Evolutionary conservation across 2,113 vertebrate genomes (phyloP), one percentile per base, ranked within the genome.

Genomic region (Colaptes auratus): DNA sequence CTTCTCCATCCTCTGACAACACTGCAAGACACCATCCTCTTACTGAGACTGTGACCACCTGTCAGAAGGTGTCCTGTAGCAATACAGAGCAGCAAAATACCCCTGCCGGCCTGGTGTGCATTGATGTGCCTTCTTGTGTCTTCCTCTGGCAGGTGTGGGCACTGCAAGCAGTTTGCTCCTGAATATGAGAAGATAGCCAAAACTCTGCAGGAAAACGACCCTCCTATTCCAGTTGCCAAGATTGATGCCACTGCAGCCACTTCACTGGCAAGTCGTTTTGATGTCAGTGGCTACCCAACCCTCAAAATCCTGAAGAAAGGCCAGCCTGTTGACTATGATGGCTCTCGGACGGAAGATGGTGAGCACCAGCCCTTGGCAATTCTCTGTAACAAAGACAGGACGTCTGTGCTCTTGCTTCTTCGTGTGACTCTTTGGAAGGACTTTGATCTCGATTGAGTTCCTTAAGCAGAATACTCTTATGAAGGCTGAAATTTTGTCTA

Each of bases 301-400:
- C 98, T 99, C 90, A 99, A 99, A 98, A 99, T 99, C 87, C 90
- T 99, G 53, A 99, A 99, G 93, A 99, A 99, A 27, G 99, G 99
- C 11, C 98, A 99, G 48, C 82, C 99, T 7, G 94, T 99, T 67
- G 99, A 99, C 88, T 99, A 99, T 4, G 99, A 99, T 0, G 99
- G 99, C 67, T 97, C 98, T n/a, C 97, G 99, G 61, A 98, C 98
- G 0, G 98, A 99, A 94, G 97, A 97, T 28, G 99, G 99, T 99
- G 95, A 97, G 97, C 4, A 27, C 9, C 12, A 11, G 17, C 44
- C 15, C 36, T 30, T 82, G 63, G 67, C 13, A 74, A 2, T 67
- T 77, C 30, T 24, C 24, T 81, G 5, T 59, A n/a, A 53, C 20
- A 86, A 77, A 67, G 28, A 11, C 21, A 46, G 76, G 27, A 5